Percentiles rank a stretch among this genome's conserved stretches.
These are phyloP conservation scores for Cololabis saira DNA, from an alignment of 2,113 vertebrate species.

Conservation along the genomic window DNA sequence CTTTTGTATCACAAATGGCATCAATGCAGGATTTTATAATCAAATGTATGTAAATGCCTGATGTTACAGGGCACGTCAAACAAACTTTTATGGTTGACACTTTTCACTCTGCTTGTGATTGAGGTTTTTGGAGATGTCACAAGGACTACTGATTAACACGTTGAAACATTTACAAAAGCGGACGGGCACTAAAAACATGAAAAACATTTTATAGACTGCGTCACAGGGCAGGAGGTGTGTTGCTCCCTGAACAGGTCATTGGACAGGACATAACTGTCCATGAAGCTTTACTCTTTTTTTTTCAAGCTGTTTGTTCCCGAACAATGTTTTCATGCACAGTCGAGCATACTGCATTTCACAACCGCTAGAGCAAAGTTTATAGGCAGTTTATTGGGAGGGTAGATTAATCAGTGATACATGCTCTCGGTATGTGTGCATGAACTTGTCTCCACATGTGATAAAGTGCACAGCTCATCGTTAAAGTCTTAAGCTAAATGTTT, in stretches of 20 bases:
- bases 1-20: no score
- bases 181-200: not conserved
- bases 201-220: not conserved
- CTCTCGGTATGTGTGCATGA: no score
- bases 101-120: not conserved
- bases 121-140: not conserved
- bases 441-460: no score
- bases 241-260: slow-evolving; percentile 4
- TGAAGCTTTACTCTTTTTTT: not conserved
- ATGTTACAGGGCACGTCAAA: not conserved
- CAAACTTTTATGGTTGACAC: not conserved
- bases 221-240: not conserved
- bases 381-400: not conserved
- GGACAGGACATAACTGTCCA: not conserved
- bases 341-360: slow-evolving; percentile 10
- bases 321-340: slow-evolving; percentile 18
- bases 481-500: slow-evolving; percentile 13
- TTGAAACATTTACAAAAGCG: slow-evolving; percentile 11
- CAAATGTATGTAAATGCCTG: not conserved
- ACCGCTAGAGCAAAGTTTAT: slow-evolving; percentile 9
- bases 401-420: slow-evolving; percentile 46
- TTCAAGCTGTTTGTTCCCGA: slow-evolving; percentile 15
- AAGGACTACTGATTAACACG: not conserved
- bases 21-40: not conserved
- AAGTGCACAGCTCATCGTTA: not conserved